Evolutionary conservation across 2,888 invertebrate genomes (phyloP).

Genomic region (Seira musarum): DNA sequence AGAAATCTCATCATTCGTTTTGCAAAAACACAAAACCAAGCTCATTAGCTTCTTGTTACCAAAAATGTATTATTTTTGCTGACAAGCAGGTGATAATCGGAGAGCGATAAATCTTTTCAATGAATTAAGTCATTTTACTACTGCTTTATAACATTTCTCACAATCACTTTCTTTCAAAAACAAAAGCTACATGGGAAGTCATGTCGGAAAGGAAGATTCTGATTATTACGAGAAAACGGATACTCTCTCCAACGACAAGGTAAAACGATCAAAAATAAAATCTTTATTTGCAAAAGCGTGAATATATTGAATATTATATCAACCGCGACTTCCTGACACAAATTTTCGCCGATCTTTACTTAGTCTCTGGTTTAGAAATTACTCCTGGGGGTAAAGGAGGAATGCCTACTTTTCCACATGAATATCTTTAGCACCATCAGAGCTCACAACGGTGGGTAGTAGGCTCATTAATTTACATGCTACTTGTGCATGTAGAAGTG

Average conservation of each 20-base stretch:
- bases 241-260: too few species aligned
- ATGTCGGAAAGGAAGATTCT: too few species aligned
- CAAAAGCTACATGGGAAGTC: too few species aligned
- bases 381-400: slow-evolving; percentile 52
- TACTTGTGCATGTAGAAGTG: too few species aligned
- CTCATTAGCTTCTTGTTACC: not conserved
- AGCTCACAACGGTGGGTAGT: too few species aligned
- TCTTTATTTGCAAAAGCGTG: slow-evolving; percentile 50
- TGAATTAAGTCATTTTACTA: too few species aligned
- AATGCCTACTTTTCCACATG: slow-evolving; percentile 8
- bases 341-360: slow-evolving; percentile 33
- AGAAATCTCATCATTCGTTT: slow-evolving; percentile 24
- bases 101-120: slow-evolving; percentile 46
- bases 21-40: not conserved
- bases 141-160: too few species aligned
- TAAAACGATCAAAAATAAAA: too few species aligned
- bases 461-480: too few species aligned
- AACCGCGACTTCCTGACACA: slow-evolving; percentile 52
- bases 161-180: too few species aligned
- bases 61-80: not conserved
- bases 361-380: too few species aligned
- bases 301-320: slow-evolving; percentile 54
- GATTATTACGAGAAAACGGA: too few species aligned
- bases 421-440: slow-evolving; percentile 17
- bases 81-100: slow-evolving; percentile 20